A percentile compares a stretch with the other conserved stretches of the same genome.
Evolutionary conservation across 1,140 invertebrate genomes (phyloP).

Genomic region (Sminthurides bifidus): DNA sequence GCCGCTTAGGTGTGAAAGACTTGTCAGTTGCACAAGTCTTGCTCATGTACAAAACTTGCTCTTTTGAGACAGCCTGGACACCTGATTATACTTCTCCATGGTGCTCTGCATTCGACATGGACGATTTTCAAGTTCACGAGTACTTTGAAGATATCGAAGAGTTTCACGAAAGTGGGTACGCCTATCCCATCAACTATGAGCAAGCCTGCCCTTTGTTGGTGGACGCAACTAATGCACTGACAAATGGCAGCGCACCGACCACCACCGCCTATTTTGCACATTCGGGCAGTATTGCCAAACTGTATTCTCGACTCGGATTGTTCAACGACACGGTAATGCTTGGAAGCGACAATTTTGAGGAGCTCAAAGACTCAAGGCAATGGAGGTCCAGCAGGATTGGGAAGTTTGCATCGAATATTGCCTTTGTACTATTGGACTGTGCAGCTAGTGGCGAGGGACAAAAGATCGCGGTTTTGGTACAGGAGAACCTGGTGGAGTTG

Average conservation of each 20-base stretch:
- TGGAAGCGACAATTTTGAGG: slow-evolving; percentile 46
- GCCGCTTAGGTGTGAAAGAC: slow-evolving; percentile 43
- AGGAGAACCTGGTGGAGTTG: too few relatives aligned
- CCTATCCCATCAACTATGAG: slow-evolving; percentile 56
- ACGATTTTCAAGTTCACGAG: slow-evolving; percentile 51
- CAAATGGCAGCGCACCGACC: background rate
- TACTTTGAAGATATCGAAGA: slow-evolving; percentile 67
- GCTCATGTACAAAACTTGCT: slow-evolving; percentile 58
- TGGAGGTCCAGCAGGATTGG: slow-evolving; percentile 68
- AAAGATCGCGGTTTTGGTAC: too few relatives aligned
- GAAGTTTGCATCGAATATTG: slow-evolving; percentile 72
- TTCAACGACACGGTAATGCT: slow-evolving; percentile 55
- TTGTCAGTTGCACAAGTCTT: slow-evolving; percentile 44
- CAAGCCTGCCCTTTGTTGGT: slow-evolving; percentile 62
- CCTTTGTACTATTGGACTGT: slow-evolving; percentile 66
- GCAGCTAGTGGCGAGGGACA: too few relatives aligned
- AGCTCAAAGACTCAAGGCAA: slow-evolving; percentile 41
- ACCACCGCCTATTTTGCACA: slow-evolving; percentile 71
- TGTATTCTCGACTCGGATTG: slow-evolving; percentile 60
- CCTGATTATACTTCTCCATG: slow-evolving; percentile 52
- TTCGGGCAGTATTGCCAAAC: slow-evolving; percentile 71
- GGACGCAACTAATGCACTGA: slow-evolving; percentile 44
- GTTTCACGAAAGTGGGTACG: slow-evolving; percentile 78
- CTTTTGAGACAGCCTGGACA: slow-evolving; percentile 61
- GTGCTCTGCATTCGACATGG: slow-evolving; percentile 49